These are phyloP conservation scores for Pachyramphus minor DNA, from an alignment of 2,113 vertebrate species.

Conservation along the genomic window DNA sequence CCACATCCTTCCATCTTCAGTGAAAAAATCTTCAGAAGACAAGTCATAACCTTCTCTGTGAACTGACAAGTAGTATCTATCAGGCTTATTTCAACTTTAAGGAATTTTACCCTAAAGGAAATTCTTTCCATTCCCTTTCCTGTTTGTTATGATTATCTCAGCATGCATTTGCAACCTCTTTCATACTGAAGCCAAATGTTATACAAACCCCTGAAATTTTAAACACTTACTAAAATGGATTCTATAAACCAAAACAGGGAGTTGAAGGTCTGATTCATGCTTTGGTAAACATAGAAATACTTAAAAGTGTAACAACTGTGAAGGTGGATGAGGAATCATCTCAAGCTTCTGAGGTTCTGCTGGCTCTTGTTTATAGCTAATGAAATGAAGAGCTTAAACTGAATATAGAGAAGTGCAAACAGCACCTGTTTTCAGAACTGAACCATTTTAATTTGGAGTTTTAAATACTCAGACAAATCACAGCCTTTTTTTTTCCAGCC, in stretches of 20 bases:
- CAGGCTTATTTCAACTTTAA: background rate
- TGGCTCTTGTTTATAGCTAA: background rate
- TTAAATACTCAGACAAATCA: background rate
- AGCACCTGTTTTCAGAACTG: background rate
- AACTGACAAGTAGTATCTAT: background rate
- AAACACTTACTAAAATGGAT: constrained; percentile 1
- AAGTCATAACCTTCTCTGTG: background rate
- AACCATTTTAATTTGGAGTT: background rate
- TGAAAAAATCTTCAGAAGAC: background rate
- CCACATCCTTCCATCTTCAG: background rate
- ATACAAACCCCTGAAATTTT: background rate
- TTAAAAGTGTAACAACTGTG: background rate
- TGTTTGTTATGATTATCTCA: constrained; percentile 30
- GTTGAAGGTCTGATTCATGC: background rate
- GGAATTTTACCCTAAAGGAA: constrained; percentile 41
- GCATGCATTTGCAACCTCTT: background rate
- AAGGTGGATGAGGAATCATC: background rate
- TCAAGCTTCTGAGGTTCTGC: background rate
- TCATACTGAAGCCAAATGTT: background rate
- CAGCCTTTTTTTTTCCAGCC: background rate
- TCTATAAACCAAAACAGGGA: background rate
- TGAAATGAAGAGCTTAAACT: background rate
- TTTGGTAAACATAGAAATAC: background rate
- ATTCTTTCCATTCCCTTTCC: constrained; percentile 33
- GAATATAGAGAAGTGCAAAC: background rate